Base-by-base conservation (phyloP, 2,888 invertebrate genomes). In the Hydriomena furcata region DNA sequence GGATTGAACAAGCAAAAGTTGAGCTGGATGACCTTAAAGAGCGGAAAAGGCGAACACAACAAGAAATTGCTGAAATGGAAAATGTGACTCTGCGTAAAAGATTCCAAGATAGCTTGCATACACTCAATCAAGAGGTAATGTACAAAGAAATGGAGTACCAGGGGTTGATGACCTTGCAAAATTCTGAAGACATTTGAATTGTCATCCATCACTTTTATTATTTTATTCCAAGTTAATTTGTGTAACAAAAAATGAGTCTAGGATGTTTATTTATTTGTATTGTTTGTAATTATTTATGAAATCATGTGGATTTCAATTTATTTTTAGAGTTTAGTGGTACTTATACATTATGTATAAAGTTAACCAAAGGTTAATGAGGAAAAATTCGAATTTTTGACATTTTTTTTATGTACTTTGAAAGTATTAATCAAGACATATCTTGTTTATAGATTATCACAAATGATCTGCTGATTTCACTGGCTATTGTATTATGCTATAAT, bases 11-110 rank as follows among this genome's bases (percentile, higher is more conserved):
- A 60, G 78, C 97, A 1, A 93, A 94, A 42, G 85, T 93, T 7
- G 96, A 97, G 76, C 84, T 97, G 36, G 93, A 93, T 8, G 95
- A 96, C 58, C 81, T 97, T 8, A 94, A 94, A 66, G 92, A 93
- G 27, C 92, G 95, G 38, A 91, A 95, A 52, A 92, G 94, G 45
- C 94, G 95, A 65, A 97, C 96, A 58, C 96, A 97, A 67, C 92
- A 93, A 59, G 96, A 97, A 81, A 94, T 97, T 54, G 93, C 95
- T 12, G 95, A 94, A 34, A 96, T 97, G 74, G 97, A 97, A 73
- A 98, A 97, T 78, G 89, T 94, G 55, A 95, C 96, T 7, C 80
- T 98, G 7, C 90, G 95, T 36, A 96, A 97, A 78, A 91, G 97
- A 43, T 95, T 98, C 79, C 94, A 95, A 73, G 95, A 95, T 60